Conservation (phyloP, 1,140 invertebrate species). For the Metopolophium dirhodum region DNA sequence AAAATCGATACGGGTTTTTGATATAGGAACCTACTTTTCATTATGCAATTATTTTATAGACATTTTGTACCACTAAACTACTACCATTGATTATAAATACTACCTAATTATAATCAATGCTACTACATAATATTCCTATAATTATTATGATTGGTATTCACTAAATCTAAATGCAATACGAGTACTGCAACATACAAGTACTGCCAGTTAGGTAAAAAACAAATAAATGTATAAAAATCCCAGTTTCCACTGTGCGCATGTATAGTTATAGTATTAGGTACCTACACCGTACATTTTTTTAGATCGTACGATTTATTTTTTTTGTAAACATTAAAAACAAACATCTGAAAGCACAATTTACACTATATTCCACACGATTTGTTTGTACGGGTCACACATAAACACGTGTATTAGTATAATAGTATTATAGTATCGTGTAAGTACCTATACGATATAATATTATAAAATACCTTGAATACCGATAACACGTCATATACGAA, state of each 20-base stretch:
- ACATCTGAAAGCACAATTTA: not conserved
- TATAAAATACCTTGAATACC: not conserved
- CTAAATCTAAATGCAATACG: not conserved
- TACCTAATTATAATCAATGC: too few relatives aligned
- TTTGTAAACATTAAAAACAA: not conserved
- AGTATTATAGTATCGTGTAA: not conserved
- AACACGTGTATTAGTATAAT: not conserved
- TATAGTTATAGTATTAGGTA: too few relatives aligned
- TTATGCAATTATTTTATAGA: not conserved
- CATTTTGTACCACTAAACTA: not conserved
- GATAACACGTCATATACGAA: not conserved
- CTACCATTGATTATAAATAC: too few relatives aligned
- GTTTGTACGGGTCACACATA: not conserved
- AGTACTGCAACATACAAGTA: not conserved
- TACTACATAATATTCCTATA: not conserved
- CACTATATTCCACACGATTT: not conserved
- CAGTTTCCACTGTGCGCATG: not conserved
- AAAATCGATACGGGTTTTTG: not conserved
- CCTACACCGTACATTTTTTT: not conserved
- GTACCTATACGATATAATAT: not conserved
- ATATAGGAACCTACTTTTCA: not conserved
- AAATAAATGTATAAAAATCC: not conserved
- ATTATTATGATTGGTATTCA: not conserved
- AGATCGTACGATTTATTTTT: not conserved
- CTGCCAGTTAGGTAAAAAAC: not conserved